Evolutionary conservation across 2,888 invertebrate species (phyloP).

Genomic region (Tethea ocularis): DNA sequence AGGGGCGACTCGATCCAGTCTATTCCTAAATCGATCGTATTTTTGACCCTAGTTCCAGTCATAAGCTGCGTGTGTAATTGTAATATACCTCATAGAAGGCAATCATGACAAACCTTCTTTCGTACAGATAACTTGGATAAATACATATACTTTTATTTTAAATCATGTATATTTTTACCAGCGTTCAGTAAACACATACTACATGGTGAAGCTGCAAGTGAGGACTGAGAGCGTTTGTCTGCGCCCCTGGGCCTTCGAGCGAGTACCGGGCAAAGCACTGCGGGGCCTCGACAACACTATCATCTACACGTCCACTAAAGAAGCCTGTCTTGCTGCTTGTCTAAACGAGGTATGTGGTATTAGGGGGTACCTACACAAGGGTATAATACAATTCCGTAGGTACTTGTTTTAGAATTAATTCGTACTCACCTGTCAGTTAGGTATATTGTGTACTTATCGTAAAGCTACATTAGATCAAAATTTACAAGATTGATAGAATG

Average conservation of each 20-base stretch:
- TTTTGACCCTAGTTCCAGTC: too few relatives aligned
- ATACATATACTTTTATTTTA: too few relatives aligned
- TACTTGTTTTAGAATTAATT: too few relatives aligned
- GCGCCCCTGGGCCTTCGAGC: constrained; percentile 96
- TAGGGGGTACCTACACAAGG: not conserved
- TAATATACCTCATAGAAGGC: not conserved
- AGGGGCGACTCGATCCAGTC: too few relatives aligned
- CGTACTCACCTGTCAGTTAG: too few relatives aligned
- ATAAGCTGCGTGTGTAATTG: too few relatives aligned
- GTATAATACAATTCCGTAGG: too few relatives aligned
- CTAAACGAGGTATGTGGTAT: constrained; percentile 89
- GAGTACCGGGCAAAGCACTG: constrained; percentile 96
- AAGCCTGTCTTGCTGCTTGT: constrained; percentile 96
- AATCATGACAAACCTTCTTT: not conserved
- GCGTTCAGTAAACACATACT: constrained; percentile 95
- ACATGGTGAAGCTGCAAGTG: constrained; percentile 96
- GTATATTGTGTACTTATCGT: too few relatives aligned
- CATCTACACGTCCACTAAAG: constrained; percentile 96
- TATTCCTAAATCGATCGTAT: too few relatives aligned
- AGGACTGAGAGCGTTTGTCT: constrained; percentile 96
- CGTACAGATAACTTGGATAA: not conserved
- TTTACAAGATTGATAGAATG: too few relatives aligned
- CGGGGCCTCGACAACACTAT: constrained; percentile 95
- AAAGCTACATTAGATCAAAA: too few relatives aligned
- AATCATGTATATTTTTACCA: constrained; percentile 45